phyloP scores from a whole-genome alignment of 2,113 vertebrate genomes.

The Syrrhaptes paradoxus region DNA sequence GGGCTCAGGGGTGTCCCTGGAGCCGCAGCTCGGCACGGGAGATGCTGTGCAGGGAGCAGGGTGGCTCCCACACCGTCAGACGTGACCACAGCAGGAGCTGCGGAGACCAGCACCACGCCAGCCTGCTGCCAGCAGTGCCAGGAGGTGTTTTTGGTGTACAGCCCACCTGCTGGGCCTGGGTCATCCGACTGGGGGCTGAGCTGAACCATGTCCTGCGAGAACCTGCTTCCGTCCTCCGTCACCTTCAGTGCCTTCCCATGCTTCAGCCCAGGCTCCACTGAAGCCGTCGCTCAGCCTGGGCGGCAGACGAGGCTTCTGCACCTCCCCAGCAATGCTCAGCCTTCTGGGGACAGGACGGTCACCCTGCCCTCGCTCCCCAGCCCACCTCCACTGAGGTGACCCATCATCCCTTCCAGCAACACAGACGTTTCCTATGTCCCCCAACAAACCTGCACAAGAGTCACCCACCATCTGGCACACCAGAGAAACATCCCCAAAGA shows the following conservation, averaged over 20 bases:
- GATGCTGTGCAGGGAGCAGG: background rate
- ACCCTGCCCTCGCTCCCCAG: background rate
- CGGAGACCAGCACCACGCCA: background rate
- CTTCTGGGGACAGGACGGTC: background rate
- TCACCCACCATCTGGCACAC: background rate
- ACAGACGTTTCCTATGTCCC: no score
- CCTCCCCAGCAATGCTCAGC: background rate
- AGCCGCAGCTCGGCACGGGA: background rate
- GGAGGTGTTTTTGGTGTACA: fast-evolving
- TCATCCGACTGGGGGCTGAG: background rate
- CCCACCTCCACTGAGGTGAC: background rate
- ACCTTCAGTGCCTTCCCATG: background rate
- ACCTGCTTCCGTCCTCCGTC: background rate
- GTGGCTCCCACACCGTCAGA: background rate
- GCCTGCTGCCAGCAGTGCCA: background rate
- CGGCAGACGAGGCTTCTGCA: background rate
- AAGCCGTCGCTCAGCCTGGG: background rate
- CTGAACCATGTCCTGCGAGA: background rate
- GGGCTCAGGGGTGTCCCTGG: background rate
- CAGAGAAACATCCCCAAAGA: no score
- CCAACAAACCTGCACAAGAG: no score
- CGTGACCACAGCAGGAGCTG: fast-evolving
- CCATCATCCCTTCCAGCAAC: background rate
- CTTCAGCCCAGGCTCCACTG: background rate
- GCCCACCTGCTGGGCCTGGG: no score